These are phyloP conservation scores for Actenoides lindsayi DNA, from an alignment of 2,113 vertebrate genomes.

Conservation along the genomic window DNA sequence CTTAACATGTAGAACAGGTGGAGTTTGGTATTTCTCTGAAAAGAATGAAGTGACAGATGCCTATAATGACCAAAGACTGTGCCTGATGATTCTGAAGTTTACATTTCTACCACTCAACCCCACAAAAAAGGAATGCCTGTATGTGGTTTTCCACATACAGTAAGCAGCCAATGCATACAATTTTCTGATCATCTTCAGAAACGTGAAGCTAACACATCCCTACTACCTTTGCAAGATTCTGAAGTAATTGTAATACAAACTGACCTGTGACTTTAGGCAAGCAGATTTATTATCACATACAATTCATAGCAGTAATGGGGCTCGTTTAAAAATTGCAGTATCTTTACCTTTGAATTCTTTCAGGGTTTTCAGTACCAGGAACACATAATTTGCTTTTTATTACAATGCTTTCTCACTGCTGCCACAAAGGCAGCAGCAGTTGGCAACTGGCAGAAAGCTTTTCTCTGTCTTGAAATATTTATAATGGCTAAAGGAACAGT, in stretches of 20 bases:
- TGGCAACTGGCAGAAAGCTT: constrained; percentile 29
- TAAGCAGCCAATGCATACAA: not conserved
- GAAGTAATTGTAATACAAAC: not conserved
- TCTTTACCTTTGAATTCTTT: constrained; percentile 8
- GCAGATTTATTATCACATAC: not conserved
- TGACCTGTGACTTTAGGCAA: not conserved
- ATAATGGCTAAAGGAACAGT: not conserved
- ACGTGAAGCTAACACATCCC: not conserved
- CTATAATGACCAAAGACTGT: not conserved
- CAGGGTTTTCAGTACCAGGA: not conserved
- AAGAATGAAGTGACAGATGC: not conserved
- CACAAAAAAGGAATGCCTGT: not conserved
- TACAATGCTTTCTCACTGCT: not conserved
- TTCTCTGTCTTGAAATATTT: constrained; percentile 15
- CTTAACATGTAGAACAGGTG: not conserved
- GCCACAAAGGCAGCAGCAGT: constrained; percentile 26
- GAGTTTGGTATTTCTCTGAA: not conserved
- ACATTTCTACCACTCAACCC: not conserved
- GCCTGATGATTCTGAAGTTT: not conserved
- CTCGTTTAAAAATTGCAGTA: not conserved
- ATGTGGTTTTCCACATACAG: not conserved
- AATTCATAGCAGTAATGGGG: not conserved
- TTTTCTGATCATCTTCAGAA: not conserved
- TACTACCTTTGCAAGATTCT: not conserved
- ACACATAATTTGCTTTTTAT: constrained; percentile 1